Base-by-base conservation (phyloP, 2,797 vertebrate species). In the Potorous gilbertii region DNA sequence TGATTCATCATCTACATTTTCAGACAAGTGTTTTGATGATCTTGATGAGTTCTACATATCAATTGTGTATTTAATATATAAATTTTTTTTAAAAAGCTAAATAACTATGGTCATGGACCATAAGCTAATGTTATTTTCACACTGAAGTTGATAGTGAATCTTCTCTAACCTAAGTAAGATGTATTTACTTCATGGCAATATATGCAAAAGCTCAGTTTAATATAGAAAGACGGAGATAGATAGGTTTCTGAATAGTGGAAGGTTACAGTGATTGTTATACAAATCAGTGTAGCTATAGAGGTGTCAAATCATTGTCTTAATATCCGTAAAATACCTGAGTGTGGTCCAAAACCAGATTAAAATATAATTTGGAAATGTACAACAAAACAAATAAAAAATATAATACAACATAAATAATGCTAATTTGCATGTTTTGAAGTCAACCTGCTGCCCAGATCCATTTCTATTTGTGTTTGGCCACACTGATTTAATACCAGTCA, bases 281-380 rank as follows among this genome's bases (percentile, higher is more conserved):
- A 54, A 18, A 56, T 95, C 91, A 96, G 57, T 94, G 16, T 66
- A 66, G 31, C 5, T n/a, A 66, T 66, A 59, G 62, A 66, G 62
- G 31, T n/a, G 4, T n/a, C 31, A 66, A 66, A n/a, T 66, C 62
- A 66, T 1, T 66, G 31, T n/a, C 13, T n/a, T 34, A 14, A 0
- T 18, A 34, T 59, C 57, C 3, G 57, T 29, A 59, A 31, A 57
- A 57, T 5, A 28, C 29, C 57, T 62, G 11, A 62, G 29, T 31
- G 29, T 62, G 29, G 11, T 29, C 57, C 57, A 31, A 59, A 31
- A 59, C 57, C 57, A 59, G 29, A 31, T 31, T 59, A 59, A 59
- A 59, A 59, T 59, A 13, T 59, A 31, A 66, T n/a, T 16, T 1
- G 62, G 14, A 16, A 66, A 66, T 34, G 14, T 66, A 66, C 16